Evolutionary conservation across 2,797 vertebrate species (phyloP), one percentile per base, ranked within the genome.

Genomic region (Macrochelys suwanniensis): DNA sequence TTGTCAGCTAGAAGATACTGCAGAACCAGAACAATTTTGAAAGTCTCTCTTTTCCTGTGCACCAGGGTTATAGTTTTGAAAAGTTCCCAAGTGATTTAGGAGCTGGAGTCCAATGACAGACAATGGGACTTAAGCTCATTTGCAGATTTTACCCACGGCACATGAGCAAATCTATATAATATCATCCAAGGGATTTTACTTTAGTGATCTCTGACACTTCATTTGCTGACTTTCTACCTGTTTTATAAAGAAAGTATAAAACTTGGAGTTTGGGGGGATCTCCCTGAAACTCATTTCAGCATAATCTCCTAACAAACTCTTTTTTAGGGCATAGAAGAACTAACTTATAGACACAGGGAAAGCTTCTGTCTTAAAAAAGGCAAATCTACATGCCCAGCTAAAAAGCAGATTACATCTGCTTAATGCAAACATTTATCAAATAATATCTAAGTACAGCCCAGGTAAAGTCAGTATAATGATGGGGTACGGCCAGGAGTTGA

Each of bases 1-100:
- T 95, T 84, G 80, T 78, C 54, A 82, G 59, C 80, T 93, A 85
- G 86, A 94, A 93, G 78, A 94, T 94, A 95, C 31, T 84, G 42
- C 84, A 89, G 77, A 93, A 91, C 80, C 71, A 77, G 59, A 89
- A 77, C 50, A 83, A 91, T 92, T 96, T 95, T 92, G 71, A 87
- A 93, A 71, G 49, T 13, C 81, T 11, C 92, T 95, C 50, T 93
- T 95, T 85, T 76, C 85, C 10, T 3, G 3, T 87, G 74, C 50
- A 54, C 65, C 89, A 95, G 54, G 16, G 25, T 82, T 78, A 33
- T n/a, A 16, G 25, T 94, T 93, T 94, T 51, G 80, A 79, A 84
- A 94, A 84, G 54, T 85, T 13, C 12, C 45, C 11, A 77, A 77
- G 45, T 49, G 65, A 37, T 37, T 71, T 37, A 23, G n/a, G 65